Conservation (phyloP, 1,140 invertebrate genomes). For the Calosoma granatense region DNA sequence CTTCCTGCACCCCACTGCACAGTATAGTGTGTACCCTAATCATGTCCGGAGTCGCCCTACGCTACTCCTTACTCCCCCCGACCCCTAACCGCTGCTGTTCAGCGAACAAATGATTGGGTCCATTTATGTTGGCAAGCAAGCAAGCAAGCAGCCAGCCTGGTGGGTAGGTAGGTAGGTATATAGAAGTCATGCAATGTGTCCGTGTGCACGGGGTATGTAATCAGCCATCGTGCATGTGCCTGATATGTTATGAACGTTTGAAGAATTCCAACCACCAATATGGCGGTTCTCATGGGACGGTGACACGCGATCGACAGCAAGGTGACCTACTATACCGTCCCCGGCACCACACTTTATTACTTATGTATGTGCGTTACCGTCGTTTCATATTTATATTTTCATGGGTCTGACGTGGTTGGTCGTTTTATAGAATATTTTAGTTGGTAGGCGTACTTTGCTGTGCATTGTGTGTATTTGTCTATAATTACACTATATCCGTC, state of each 20-base stretch:
- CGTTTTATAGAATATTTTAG: slow-evolving; percentile 1
- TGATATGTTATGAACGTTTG: neutral
- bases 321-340: slow-evolving; percentile 6
- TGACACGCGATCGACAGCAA: slow-evolving; percentile 6
- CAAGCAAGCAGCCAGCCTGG: no score
- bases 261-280: neutral
- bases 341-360: neutral
- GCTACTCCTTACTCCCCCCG: no score
- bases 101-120: neutral
- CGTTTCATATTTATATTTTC: slow-evolving; percentile 5
- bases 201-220: neutral
- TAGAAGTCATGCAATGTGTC: neutral
- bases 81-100: no score
- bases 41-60: no score
- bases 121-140: neutral
- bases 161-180: no score
- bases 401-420: neutral
- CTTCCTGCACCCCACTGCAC: no score
- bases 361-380: neutral
- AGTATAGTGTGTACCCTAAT: no score
- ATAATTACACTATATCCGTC: neutral
- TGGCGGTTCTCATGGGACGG: slow-evolving; percentile 7
- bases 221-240: neutral
- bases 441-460: neutral
- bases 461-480: neutral